Conservation (phyloP, 1,140 invertebrate species). For the Drosophila littoralis region DNA sequence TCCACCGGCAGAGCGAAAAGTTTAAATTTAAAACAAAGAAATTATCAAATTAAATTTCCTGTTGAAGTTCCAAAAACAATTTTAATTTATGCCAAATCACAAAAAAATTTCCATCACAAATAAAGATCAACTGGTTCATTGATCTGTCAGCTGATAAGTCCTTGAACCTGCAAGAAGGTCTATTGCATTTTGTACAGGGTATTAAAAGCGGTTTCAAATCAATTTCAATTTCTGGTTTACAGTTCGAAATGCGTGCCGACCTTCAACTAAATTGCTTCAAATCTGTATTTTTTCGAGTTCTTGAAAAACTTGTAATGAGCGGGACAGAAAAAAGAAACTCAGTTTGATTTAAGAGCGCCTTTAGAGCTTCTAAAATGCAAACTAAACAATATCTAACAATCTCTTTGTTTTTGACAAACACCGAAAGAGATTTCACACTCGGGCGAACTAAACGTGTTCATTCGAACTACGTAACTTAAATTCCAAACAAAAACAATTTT, state of each 20-base stretch:
- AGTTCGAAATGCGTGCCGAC: neutral
- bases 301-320: constrained; percentile 20
- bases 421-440: too few relatives aligned
- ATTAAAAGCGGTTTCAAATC: neutral
- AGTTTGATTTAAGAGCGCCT: neutral
- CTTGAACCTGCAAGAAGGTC: constrained; percentile 16
- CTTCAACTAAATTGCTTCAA: constrained; percentile 38
- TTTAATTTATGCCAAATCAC: constrained; percentile 1
- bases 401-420: too few relatives aligned
- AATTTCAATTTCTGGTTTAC: constrained; percentile 27
- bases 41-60: constrained; percentile 22
- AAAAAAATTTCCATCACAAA: constrained; percentile 18
- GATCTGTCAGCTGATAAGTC: constrained; percentile 41
- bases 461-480: neutral
- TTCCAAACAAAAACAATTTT: neutral
- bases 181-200: constrained; percentile 4
- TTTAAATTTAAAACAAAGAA: constrained; percentile 57
- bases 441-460: neutral
- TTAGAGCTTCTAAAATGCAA: too few relatives aligned
- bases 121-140: constrained; percentile 39
- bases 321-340: neutral
- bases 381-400: too few relatives aligned
- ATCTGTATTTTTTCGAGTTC: constrained; percentile 7
- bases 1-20: constrained; percentile 33
- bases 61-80: neutral